Conservation (phyloP, 64 coral and sea anemone species). For the Pocillopora damicornis region DNA sequence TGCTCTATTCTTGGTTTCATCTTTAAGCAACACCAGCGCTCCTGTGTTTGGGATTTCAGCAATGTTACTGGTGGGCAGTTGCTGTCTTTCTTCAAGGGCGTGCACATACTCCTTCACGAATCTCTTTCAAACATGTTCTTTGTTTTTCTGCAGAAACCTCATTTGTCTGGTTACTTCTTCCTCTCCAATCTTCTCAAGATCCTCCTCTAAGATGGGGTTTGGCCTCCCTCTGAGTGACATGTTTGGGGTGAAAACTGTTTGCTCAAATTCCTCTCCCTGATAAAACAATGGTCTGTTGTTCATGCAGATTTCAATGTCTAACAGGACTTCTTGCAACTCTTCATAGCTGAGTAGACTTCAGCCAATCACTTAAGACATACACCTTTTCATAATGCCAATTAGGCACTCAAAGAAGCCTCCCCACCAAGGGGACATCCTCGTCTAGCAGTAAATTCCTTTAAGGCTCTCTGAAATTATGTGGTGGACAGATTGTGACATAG, state of each 20-base stretch:
- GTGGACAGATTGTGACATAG: conserved; percentile 16
- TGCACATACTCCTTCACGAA: conserved; percentile 54
- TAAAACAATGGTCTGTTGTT: conserved; percentile 46
- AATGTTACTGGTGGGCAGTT: not conserved
- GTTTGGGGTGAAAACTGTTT: conserved; percentile 38
- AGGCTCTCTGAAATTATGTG: conserved; percentile 31
- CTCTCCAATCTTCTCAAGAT: conserved; percentile 33
- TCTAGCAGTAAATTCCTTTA: conserved; percentile 50
- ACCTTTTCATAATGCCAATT: conserved; percentile 58
- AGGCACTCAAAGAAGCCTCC: conserved; percentile 60
- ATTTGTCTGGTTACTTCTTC: conserved; percentile 17
- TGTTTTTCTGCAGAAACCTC: conserved; percentile 40
- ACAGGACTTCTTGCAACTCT: conserved; percentile 29
- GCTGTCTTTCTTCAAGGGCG: conserved; percentile 47
- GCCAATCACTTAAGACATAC: conserved; percentile 22
- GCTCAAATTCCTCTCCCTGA: conserved; percentile 48
- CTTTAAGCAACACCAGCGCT: conserved; percentile 50
- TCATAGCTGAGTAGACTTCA: conserved; percentile 3
- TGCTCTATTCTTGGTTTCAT: not conserved
- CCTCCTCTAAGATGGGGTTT: conserved; percentile 5
- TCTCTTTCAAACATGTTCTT: conserved; percentile 24
- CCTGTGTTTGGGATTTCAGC: conserved; percentile 32
- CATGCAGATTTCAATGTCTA: conserved; percentile 28
- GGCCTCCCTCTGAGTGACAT: not conserved
- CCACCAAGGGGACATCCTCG: conserved; percentile 54